These are phyloP conservation scores for Schmidtea mediterranea DNA, from an alignment of 1,140 invertebrate species.

Conservation along the genomic window DNA sequence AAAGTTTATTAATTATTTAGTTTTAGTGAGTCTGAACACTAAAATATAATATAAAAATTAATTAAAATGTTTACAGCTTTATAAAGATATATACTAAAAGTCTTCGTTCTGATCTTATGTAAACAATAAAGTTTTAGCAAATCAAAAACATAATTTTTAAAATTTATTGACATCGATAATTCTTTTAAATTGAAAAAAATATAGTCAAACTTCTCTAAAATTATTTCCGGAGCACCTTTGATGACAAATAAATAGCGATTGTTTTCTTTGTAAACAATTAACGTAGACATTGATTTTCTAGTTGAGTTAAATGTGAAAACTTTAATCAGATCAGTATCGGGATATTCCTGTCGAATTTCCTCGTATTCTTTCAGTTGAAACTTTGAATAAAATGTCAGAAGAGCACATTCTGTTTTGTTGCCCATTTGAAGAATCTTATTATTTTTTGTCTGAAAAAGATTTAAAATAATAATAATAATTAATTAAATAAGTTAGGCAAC, in stretches of 20 bases:
- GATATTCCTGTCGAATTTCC: slow-evolving; percentile 48
- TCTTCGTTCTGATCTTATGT: background rate
- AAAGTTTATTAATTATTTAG: too few relatives aligned
- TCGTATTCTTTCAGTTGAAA: slow-evolving; percentile 67
- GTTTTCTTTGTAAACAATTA: slow-evolving; percentile 43
- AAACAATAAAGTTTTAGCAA: background rate
- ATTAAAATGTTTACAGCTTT: too few relatives aligned
- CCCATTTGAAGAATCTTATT: slow-evolving; percentile 57
- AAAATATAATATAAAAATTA: too few relatives aligned
- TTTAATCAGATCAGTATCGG: slow-evolving; percentile 61
- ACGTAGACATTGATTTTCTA: slow-evolving; percentile 91
- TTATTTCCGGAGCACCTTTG: slow-evolving; percentile 95
- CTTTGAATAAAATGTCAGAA: slow-evolving; percentile 68
- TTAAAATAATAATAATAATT: background rate
- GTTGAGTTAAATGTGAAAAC: slow-evolving; percentile 98
- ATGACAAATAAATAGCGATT: slow-evolving; percentile 54
- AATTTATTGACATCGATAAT: slow-evolving; percentile 66
- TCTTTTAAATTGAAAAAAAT: slow-evolving; percentile 40
- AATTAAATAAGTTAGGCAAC: background rate
- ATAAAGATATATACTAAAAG: too few relatives aligned
- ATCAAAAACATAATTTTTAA: slow-evolving; percentile 38
- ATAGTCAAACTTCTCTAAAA: slow-evolving; percentile 60
- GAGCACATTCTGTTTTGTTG: slow-evolving; percentile 93
- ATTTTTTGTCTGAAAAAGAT: background rate
- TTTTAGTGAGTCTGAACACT: too few relatives aligned